These are phyloP conservation scores for Melinaea menophilus DNA, from an alignment of 2,888 invertebrate genomes.

Conservation along the genomic window DNA sequence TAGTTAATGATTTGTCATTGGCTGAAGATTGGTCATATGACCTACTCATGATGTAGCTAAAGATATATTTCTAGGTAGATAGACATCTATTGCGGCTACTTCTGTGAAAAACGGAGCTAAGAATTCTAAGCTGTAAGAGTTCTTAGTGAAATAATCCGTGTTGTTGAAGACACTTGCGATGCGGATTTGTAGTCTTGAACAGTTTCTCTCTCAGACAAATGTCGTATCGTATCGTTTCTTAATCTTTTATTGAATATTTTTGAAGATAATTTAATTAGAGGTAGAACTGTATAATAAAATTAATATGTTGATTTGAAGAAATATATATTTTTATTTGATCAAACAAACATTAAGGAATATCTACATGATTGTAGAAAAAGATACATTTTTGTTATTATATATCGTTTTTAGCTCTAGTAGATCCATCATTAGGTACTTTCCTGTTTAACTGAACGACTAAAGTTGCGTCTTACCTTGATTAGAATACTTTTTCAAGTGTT, in stretches of 20 bases:
- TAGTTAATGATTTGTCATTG: too few species aligned
- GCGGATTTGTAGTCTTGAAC: neutral
- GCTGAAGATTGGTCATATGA: too few species aligned
- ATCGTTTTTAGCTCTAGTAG: too few species aligned
- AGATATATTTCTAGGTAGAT: too few species aligned
- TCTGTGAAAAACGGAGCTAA: too few species aligned
- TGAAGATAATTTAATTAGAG: neutral
- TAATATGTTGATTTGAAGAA: too few species aligned
- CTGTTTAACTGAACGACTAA: neutral
- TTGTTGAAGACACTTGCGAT: conserved; percentile 1
- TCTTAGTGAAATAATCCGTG: conserved; percentile 1
- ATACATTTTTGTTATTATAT: too few species aligned
- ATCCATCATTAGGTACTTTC: neutral
- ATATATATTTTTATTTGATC: too few species aligned
- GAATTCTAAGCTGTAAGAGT: neutral
- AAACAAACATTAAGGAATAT: too few species aligned
- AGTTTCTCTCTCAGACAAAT: neutral
- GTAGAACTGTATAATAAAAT: neutral
- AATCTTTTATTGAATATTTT: neutral
- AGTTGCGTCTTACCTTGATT: neutral
- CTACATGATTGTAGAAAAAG: too few species aligned
- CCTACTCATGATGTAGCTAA: too few species aligned
- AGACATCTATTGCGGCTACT: too few species aligned
- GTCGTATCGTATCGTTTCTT: neutral
- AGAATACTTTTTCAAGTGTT: neutral